Evolutionary conservation across 2,113 vertebrate species (phyloP).

Genomic region (Nesogale talazaci): DNA sequence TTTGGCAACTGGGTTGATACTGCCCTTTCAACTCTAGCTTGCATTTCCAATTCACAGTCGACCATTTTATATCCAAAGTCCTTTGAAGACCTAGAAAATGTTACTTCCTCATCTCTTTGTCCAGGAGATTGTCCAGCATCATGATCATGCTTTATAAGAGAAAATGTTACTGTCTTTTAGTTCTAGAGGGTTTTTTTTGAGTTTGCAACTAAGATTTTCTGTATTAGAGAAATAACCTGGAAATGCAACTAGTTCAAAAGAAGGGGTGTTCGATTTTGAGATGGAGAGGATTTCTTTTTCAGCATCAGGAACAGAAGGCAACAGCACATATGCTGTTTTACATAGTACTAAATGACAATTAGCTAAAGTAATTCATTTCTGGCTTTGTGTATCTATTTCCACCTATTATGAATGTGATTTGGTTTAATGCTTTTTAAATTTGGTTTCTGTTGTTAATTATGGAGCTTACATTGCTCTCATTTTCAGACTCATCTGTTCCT

Average conservation of each 20-base stretch:
- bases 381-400: constrained; percentile 43
- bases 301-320: background rate
- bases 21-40: background rate
- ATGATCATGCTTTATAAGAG: constrained; percentile 24
- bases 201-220: constrained; percentile 40
- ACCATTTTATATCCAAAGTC: constrained; percentile 54
- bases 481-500: constrained; percentile 37
- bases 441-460: constrained; percentile 25
- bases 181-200: constrained; percentile 41
- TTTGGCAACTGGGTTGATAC: constrained; percentile 52
- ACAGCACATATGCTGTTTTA: background rate
- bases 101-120: constrained; percentile 32
- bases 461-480: constrained; percentile 46
- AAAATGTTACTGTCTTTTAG: constrained; percentile 39
- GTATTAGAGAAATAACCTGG: constrained; percentile 11
- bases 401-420: constrained; percentile 37
- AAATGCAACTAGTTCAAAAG: constrained; percentile 47
- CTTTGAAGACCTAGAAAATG: constrained; percentile 33
- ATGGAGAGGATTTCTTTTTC: constrained; percentile 28
- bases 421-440: constrained; percentile 45
- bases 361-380: constrained; percentile 44
- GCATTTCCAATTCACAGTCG: constrained; percentile 49
- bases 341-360: constrained; percentile 21
- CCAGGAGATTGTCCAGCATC: background rate
- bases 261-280: constrained; percentile 43